These are phyloP conservation scores for Loris lydekkerianus DNA, from an alignment of 2,797 vertebrate genomes.

Conservation along the genomic window DNA sequence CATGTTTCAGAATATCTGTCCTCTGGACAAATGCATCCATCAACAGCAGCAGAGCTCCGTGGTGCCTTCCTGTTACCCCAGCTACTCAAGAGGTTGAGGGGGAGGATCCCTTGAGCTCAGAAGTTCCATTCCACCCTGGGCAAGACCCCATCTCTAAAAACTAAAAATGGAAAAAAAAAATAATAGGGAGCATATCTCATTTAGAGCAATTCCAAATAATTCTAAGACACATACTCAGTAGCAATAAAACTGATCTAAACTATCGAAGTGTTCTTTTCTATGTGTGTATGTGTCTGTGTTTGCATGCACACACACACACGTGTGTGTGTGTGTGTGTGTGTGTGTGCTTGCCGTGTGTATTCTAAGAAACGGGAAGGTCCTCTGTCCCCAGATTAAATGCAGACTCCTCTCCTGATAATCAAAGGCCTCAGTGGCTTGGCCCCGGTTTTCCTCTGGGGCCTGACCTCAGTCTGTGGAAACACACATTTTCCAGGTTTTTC, in stretches of 20 bases:
- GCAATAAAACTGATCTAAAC: not conserved
- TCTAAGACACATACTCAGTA: not conserved
- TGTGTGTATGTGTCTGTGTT: rapidly evolving
- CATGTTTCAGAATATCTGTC: not conserved
- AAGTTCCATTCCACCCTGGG: not conserved
- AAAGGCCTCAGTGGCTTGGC: not conserved
- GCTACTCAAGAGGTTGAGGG: not conserved
- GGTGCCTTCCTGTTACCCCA: not conserved
- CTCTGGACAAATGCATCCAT: not conserved
- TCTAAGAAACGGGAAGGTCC: not conserved
- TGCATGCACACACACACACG: too few relatives aligned
- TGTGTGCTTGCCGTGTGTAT: not conserved
- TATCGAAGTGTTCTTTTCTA: too few relatives aligned
- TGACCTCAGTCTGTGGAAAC: not conserved
- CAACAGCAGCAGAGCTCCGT: too few relatives aligned
- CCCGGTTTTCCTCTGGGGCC: not conserved
- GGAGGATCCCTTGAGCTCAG: not conserved
- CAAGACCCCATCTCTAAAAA: not conserved
- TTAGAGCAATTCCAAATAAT: not conserved
- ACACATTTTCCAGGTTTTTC: not conserved
- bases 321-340: rapidly evolving
- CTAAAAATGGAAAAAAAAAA: too few relatives aligned
- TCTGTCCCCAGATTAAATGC: not conserved
- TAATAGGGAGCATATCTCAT: not conserved
- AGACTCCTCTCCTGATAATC: not conserved